Evolutionary conservation across 2,888 invertebrate genomes (phyloP).

Genomic region (Latrodectus elegans): DNA sequence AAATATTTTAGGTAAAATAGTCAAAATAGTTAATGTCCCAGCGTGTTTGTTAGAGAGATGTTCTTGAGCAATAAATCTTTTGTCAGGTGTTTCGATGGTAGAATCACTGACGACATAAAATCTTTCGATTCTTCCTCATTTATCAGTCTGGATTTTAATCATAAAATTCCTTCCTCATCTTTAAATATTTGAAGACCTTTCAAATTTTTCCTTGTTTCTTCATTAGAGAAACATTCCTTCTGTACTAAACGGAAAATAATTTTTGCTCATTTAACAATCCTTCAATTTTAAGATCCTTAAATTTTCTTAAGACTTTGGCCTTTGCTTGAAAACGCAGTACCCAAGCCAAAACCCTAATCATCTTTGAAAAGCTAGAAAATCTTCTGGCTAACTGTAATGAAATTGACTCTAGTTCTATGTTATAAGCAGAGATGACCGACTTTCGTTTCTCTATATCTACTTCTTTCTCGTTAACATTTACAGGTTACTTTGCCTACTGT

Average conservation of each 20-base stretch:
- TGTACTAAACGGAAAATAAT: no score
- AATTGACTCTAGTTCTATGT: no score
- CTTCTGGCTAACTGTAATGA: no score
- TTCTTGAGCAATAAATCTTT: slow-evolving; percentile 5
- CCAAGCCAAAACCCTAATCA: no score
- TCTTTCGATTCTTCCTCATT: slow-evolving; percentile 15
- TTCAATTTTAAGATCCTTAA: no score
- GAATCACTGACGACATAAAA: not conserved
- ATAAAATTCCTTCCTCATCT: no score
- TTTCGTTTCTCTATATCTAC: slow-evolving; percentile 12
- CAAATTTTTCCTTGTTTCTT: no score
- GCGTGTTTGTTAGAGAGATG: slow-evolving; percentile 2
- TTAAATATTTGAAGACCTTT: slow-evolving; percentile 2
- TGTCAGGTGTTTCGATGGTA: slow-evolving; percentile 1
- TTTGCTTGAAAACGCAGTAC: no score
- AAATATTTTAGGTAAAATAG: slow-evolving; percentile 13
- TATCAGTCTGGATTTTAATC: slow-evolving; percentile 14
- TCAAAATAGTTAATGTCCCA: slow-evolving; percentile 1
- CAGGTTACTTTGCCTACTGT: not conserved
- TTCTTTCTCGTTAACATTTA: slow-evolving; percentile 4
- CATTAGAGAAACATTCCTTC: no score
- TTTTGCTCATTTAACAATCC: no score
- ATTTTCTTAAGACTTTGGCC: no score
- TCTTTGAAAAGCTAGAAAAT: no score
- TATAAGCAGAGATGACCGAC: not conserved